Conservation (phyloP, 2,888 invertebrate genomes). For the Thereva nobilitata region DNA sequence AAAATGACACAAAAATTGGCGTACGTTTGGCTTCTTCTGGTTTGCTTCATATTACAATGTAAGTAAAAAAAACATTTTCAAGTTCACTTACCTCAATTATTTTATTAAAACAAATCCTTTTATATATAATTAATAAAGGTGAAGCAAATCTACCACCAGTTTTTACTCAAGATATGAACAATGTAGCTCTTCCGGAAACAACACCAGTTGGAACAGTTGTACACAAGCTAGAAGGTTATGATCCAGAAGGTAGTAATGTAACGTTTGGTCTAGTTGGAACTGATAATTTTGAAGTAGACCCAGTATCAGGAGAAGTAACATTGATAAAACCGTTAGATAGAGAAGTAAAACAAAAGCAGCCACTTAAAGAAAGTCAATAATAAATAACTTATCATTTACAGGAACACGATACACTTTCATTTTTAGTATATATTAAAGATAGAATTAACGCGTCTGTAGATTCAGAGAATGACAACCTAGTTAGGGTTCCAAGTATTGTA, state of each 20-base stretch:
- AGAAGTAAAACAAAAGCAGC: constrained; percentile 65
- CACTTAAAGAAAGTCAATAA: background rate
- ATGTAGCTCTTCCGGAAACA: constrained; percentile 75
- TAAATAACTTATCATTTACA: constrained; percentile 57
- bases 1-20: too few species aligned
- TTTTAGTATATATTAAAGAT: constrained; percentile 81
- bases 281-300: constrained; percentile 78
- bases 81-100: too few species aligned
- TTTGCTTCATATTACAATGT: too few species aligned
- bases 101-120: background rate
- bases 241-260: constrained; percentile 78
- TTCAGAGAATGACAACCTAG: constrained; percentile 70
- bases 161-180: constrained; percentile 77
- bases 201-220: constrained; percentile 77
- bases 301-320: constrained; percentile 77
- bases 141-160: constrained; percentile 70
- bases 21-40: too few species aligned
- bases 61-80: too few species aligned
- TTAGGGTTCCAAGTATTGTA: constrained; percentile 76
- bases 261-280: constrained; percentile 76
- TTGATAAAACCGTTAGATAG: constrained; percentile 79
- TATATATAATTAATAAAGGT: constrained; percentile 44
- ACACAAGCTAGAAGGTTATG: constrained; percentile 76
- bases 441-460: constrained; percentile 64
- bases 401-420: constrained; percentile 77